Evolutionary conservation across 1,140 invertebrate species (phyloP).

Genomic region (Trachymyrmex septentrionalis): DNA sequence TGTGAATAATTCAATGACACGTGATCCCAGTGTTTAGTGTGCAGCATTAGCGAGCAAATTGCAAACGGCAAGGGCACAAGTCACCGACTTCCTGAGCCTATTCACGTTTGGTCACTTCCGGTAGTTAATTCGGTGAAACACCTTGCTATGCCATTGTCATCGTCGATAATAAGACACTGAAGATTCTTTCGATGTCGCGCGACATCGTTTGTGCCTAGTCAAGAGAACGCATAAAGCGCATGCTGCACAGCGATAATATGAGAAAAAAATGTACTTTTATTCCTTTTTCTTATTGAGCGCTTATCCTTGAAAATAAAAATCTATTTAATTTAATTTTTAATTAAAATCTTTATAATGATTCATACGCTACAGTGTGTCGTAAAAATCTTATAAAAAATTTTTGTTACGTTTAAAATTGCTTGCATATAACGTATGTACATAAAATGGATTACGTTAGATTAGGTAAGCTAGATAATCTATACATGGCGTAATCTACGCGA

Average conservation of each 20-base stretch:
- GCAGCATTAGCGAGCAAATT: slow-evolving; percentile 17
- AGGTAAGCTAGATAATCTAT: neutral
- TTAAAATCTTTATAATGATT: neutral
- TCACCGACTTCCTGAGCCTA: slow-evolving; percentile 5
- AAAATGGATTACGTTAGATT: slow-evolving; percentile 37
- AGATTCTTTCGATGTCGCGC: slow-evolving; percentile 28
- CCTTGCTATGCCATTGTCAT: slow-evolving; percentile 54
- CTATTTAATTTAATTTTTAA: neutral
- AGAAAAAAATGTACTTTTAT: neutral
- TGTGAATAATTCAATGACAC: slow-evolving; percentile 1
- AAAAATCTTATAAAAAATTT: neutral
- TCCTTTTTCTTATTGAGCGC: neutral
- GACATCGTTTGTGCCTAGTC: neutral
- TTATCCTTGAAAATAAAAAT: slow-evolving; percentile 7
- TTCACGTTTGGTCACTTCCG: slow-evolving; percentile 52
- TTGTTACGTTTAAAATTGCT: neutral
- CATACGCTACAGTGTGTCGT: neutral
- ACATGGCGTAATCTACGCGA: neutral
- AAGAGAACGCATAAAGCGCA: neutral
- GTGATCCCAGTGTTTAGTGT: slow-evolving; percentile 19
- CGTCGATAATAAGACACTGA: slow-evolving; percentile 52
- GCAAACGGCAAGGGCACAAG: slow-evolving; percentile 29
- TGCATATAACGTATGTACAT: neutral
- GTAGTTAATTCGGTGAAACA: slow-evolving; percentile 41
- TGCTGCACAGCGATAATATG: neutral